Evolutionary conservation across 2,113 vertebrate genomes (phyloP), one percentile per base, ranked within the genome.

Genomic region (Hypanus sabinus): DNA sequence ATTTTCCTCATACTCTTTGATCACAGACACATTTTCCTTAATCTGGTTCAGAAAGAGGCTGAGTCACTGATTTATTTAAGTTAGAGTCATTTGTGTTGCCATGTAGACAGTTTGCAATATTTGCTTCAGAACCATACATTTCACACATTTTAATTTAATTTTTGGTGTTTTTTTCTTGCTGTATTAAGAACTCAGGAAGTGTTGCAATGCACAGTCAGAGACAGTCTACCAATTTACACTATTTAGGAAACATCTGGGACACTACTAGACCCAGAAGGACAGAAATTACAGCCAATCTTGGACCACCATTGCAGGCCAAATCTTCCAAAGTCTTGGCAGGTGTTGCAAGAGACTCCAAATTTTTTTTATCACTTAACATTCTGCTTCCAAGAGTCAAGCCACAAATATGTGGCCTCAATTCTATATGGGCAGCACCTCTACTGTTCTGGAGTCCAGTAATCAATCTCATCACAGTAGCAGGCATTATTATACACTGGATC

Each of bases 31-130:
- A 85, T 85, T 85, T 20, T 27, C 24, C 8, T 7, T 93, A 93
- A 46, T 68, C 20, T 46, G 36, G 24, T 62, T 62, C 83, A 88
- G 55, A 88, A 65, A 65, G 60, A 90, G 14, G 60, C 14, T 65
- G 81, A 85, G 55, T 85, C 81, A 85, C 81, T 60, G 30, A 18
- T 90, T 65, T 65, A 90, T 90, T 33, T 60, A 65, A 90, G 30
- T 65, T n/a, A 33, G 60, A 90, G 5, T n/a, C n/a, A 62, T 62
- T 88, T 0, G 57, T 14, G 83, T 62, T 88, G 83, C 57, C 83
- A 88, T 62, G 27, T 36, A 80, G 12, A 80, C 33, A 80, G 77
- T 24, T 9, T 60, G 81, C 81, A 65, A 18, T 30, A 65, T 90
- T 90, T 90, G 85, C 14, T 33, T 65, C 83, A 30, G 6, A 12